Evolutionary conservation across 2,888 invertebrate genomes (phyloP).

Genomic region (Plagodis dolabraria): DNA sequence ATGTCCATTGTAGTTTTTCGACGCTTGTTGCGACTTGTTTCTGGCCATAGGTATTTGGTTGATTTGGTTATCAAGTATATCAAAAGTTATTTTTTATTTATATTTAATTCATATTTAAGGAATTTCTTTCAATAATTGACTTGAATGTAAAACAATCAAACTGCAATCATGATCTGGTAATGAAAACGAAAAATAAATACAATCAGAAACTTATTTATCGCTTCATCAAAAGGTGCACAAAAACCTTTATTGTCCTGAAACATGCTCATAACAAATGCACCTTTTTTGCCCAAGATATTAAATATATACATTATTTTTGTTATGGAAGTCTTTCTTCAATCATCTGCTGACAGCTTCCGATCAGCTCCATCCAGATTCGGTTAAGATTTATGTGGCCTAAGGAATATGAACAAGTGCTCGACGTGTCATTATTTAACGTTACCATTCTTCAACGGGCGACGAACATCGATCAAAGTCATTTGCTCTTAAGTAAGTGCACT

Average conservation of each 20-base stretch:
- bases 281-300: conserved; percentile 25
- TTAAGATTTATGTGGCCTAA: conserved; percentile 34
- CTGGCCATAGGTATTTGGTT: conserved; percentile 6
- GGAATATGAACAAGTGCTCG: conserved; percentile 41
- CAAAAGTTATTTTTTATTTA: no score
- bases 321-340: conserved; percentile 37
- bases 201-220: conserved; percentile 3
- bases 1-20: conserved; percentile 37
- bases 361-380: conserved; percentile 37
- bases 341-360: conserved; percentile 41
- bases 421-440: conserved; percentile 46
- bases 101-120: no score
- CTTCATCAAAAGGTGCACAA: conserved; percentile 9
- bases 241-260: conserved; percentile 13
- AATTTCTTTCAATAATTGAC: no score
- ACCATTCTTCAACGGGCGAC: conserved; percentile 41
- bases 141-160: background rate
- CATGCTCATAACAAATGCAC: conserved; percentile 18
- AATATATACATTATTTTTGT: conserved; percentile 24
- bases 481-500: conserved; percentile 36
- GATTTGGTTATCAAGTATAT: background rate
- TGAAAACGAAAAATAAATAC: background rate
- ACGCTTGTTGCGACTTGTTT: conserved; percentile 41
- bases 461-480: conserved; percentile 53
- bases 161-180: background rate